These are phyloP conservation scores for Parnassius apollo DNA, from an alignment of 2,888 invertebrate species.

Conservation along the genomic window DNA sequence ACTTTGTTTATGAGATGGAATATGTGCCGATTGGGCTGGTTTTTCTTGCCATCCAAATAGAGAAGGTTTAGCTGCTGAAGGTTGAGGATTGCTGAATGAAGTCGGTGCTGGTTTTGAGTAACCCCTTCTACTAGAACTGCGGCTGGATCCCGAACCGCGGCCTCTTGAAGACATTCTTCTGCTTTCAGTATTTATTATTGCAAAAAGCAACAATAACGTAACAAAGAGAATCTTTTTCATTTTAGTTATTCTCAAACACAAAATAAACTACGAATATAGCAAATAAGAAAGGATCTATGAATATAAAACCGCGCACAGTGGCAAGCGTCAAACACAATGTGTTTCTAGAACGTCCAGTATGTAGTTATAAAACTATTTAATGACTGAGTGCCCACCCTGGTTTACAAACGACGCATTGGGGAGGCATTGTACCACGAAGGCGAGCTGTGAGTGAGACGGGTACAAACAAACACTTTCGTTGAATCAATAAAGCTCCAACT, in stretches of 20 bases:
- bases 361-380: slow-evolving; percentile 38
- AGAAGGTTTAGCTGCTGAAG: slow-evolving; percentile 50
- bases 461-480: slow-evolving; percentile 41
- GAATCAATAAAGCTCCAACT: slow-evolving; percentile 45
- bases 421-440: slow-evolving; percentile 22
- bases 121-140: slow-evolving; percentile 54
- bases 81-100: slow-evolving; percentile 64
- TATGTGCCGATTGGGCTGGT: slow-evolving; percentile 51
- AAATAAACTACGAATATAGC: background rate
- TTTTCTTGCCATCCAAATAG: slow-evolving; percentile 70
- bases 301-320: slow-evolving; percentile 33
- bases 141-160: slow-evolving; percentile 62
- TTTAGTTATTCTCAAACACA: slow-evolving; percentile 28
- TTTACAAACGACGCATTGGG: slow-evolving; percentile 29
- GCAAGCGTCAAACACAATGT: slow-evolving; percentile 47
- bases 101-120: slow-evolving; percentile 66
- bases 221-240: slow-evolving; percentile 50
- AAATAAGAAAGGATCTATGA: slow-evolving; percentile 22
- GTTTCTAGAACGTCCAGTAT: slow-evolving; percentile 54
- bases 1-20: slow-evolving; percentile 44
- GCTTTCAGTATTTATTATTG: slow-evolving; percentile 45
- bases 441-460: slow-evolving; percentile 40
- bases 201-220: slow-evolving; percentile 41
- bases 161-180: slow-evolving; percentile 62
- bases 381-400: slow-evolving; percentile 57